Base-by-base conservation (phyloP, 1,140 invertebrate genomes). In the Drosophila nebulosa region DNA sequence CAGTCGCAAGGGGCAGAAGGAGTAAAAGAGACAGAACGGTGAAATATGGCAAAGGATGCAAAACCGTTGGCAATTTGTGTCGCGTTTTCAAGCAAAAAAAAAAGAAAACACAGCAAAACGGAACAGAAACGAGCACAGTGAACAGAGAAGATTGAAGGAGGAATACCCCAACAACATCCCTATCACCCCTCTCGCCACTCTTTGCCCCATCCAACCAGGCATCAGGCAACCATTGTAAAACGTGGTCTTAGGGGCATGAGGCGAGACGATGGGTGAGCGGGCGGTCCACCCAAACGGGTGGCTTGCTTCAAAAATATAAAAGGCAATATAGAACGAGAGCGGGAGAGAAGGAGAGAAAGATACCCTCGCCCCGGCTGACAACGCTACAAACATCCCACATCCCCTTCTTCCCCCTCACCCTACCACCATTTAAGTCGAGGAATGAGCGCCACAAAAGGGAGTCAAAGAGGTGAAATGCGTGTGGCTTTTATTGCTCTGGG, bases 1-100 rank as follows among this genome's bases (percentile, higher is more conserved):
- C 27, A 30, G 27, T 30, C 14, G 39, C 39, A 42, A 16, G 7
- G 39, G 7, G 7, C 9, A 18, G 10, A 46, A 21, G 10, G 39
- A 46, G 39, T 21, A n/a, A 46, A 46, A 46, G 18, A 46, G 39
- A 46, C 16, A 10, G 39, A 46, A 46, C 10, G 21, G 16, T 46
- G 83, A 81, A 85, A 88, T 88, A 86, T 78, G 81, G 81, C 69
- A 86, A 86, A 81, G 83, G 81, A 86, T 88, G 81, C 81, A 86
- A 88, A 88, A 86, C 78, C 78, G 81, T 88, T 88, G 81, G 81
- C 83, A 86, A 86, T 88, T 86, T 86, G 81, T 88, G 83, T 86
- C 83, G 81, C 83, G 80, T 60, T 73, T 61, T 30, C 53, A 64
- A 32, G 24, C n/a, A 27, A 24, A 16, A 12, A 36, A 52, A 52